Evolutionary conservation across 1,140 invertebrate genomes (phyloP).

Genomic region (Anadara kagoshimensis): DNA sequence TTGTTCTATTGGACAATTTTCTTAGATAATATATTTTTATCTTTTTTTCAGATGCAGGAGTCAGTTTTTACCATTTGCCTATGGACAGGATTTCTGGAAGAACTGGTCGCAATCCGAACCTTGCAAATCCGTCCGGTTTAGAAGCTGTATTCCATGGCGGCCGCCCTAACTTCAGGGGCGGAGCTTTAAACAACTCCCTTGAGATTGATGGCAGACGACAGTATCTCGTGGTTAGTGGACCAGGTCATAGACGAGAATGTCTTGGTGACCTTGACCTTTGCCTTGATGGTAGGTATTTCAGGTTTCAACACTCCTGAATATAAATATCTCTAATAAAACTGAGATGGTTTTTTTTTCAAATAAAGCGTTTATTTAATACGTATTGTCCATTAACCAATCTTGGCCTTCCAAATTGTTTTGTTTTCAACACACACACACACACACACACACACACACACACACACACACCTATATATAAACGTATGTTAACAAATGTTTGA

Average conservation of each 20-base stretch:
- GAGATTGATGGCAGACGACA: constrained; percentile 53
- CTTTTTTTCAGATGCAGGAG: constrained; percentile 45
- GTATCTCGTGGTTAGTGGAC: constrained; percentile 62
- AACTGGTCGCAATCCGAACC: constrained; percentile 20
- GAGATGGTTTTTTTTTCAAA: neutral
- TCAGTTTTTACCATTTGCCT: constrained; percentile 63
- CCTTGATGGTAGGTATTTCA: constrained; percentile 52
- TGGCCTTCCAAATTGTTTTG: too few species aligned
- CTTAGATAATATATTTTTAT: neutral
- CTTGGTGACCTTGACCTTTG: constrained; percentile 68
- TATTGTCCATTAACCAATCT: neutral
- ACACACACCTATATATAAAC: too few species aligned
- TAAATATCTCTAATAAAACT: neutral
- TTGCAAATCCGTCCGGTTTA: constrained; percentile 66
- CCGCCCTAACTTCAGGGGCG: constrained; percentile 47
- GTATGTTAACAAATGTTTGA: too few species aligned
- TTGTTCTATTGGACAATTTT: neutral
- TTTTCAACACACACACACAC: too few species aligned
- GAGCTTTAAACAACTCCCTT: constrained; percentile 60
- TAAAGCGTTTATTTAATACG: neutral
- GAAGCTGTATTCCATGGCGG: constrained; percentile 62
- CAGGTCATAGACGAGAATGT: constrained; percentile 67
- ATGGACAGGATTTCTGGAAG: constrained; percentile 58
- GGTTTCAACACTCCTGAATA: neutral
- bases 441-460: too few species aligned